Evolutionary conservation across 2,797 vertebrate species (phyloP).

Genomic region (Hypotaenidia philippensis): DNA sequence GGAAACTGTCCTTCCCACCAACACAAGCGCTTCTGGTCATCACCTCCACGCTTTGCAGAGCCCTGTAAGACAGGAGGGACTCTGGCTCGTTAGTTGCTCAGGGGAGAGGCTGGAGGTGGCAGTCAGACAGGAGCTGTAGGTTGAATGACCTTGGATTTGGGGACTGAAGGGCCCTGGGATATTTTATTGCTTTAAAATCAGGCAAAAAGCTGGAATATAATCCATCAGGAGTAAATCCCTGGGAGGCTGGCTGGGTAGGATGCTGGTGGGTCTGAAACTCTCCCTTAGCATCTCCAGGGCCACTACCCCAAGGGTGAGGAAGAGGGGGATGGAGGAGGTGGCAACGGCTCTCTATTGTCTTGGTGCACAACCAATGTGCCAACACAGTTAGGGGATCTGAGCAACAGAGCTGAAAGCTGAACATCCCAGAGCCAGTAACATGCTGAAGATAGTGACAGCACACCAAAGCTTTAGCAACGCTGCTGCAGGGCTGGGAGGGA

Average conservation of each 20-base stretch:
- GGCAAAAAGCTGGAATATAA: background rate
- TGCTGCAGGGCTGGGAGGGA: background rate
- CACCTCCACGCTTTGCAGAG: background rate
- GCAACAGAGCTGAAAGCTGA: background rate
- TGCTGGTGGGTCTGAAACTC: background rate
- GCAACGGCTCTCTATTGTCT: background rate
- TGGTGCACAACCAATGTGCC: background rate
- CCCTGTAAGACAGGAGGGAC: background rate
- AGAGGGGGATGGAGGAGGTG: background rate
- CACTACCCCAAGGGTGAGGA: background rate
- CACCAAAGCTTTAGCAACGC: background rate
- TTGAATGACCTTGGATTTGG: background rate
- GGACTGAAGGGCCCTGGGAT: background rate
- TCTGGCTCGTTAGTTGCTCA: background rate
- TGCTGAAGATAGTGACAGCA: background rate
- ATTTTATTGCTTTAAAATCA: background rate
- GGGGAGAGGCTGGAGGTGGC: background rate
- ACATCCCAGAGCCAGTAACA: background rate
- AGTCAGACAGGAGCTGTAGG: rapidly evolving
- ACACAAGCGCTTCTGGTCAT: rapidly evolving
- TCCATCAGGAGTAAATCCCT: background rate
- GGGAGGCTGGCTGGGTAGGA: background rate
- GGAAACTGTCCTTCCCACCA: background rate
- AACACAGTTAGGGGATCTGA: background rate
- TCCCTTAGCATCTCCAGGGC: background rate